phyloP scores from a whole-genome alignment of 2,888 invertebrate species.

The Meteorus cinctellus region DNA sequence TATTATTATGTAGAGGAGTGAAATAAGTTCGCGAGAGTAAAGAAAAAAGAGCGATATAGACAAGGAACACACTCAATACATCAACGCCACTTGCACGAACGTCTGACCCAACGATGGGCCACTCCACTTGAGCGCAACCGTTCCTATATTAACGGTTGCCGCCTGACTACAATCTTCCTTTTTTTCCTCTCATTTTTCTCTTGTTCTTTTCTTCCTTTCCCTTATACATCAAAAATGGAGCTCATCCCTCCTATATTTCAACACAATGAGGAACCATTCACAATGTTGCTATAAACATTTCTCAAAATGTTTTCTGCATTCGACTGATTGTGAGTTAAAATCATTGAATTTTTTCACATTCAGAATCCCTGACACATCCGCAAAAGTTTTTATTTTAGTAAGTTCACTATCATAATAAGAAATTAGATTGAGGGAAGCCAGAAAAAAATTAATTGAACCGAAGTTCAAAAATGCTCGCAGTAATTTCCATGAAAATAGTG shows the following conservation, averaged over 20 bases:
- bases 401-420: too few species aligned
- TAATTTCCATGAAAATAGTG: not conserved
- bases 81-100: conserved; percentile 53
- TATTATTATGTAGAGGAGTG: not conserved
- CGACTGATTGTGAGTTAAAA: too few species aligned
- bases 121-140: conserved; percentile 67
- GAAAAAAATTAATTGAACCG: too few species aligned
- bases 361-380: too few species aligned
- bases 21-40: not conserved
- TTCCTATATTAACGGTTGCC: conserved; percentile 69
- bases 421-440: too few species aligned
- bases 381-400: too few species aligned
- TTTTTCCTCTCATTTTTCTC: not conserved
- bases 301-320: not conserved
- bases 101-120: conserved; percentile 71
- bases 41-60: not conserved
- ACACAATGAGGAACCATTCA: conserved; percentile 13
- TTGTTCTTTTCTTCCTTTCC: not conserved
- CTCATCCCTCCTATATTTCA: conserved; percentile 45
- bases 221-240: conserved; percentile 65
- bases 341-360: too few species aligned
- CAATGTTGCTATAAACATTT: not conserved
- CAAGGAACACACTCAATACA: conserved; percentile 25
- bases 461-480: too few species aligned
- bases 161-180: not conserved